Conservation (phyloP, 2,797 vertebrate species). For the Hoplostethus mediterraneus region DNA sequence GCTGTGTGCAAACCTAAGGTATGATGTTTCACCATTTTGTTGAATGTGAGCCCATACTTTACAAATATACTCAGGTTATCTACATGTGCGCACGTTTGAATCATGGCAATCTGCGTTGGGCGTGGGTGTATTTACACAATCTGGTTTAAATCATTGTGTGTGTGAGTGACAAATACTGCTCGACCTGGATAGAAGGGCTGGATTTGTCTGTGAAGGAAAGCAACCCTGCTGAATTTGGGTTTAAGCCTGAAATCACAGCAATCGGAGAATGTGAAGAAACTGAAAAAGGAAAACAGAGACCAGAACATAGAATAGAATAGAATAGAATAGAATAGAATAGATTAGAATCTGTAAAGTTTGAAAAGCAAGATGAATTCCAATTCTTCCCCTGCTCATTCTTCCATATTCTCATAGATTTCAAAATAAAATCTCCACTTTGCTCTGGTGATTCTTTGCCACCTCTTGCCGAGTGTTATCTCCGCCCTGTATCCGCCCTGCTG, state of each 20-base stretch:
- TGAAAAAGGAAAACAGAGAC: too few relatives aligned
- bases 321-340: background rate
- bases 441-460: too few relatives aligned
- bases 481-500: too few relatives aligned
- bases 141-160: conserved; percentile 9
- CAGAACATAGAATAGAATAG: background rate
- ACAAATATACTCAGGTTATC: background rate
- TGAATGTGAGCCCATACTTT: too few relatives aligned
- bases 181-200: background rate
- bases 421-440: background rate
- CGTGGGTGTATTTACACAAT: conserved; percentile 29
- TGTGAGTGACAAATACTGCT: background rate
- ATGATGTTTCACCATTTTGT: too few relatives aligned
- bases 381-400: background rate
- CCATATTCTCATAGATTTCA: background rate
- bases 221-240: background rate
- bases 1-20: too few relatives aligned
- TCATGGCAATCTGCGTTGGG: conserved; percentile 1
- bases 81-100: background rate
- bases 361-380: too few relatives aligned
- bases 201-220: background rate
- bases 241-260: too few relatives aligned
- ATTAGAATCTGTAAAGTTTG: background rate
- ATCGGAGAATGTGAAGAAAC: too few relatives aligned
- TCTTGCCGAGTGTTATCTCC: too few relatives aligned